phyloP scores from a whole-genome alignment of 2,888 invertebrate species.

The Sarcophaga rosellei region DNA sequence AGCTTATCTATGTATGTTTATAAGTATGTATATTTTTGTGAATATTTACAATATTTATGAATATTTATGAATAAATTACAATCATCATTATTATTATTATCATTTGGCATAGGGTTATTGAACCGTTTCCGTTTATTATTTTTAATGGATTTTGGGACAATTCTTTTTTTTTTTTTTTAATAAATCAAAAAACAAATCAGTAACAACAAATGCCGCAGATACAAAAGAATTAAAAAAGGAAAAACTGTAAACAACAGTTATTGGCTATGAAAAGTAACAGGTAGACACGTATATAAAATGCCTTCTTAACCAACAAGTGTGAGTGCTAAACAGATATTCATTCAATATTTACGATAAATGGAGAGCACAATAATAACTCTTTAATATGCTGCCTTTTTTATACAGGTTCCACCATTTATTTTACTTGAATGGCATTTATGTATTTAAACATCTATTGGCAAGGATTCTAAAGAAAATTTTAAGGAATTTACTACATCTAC shows the following conservation, averaged over 20 bases:
- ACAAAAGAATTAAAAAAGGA: background rate
- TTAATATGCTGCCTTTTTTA: background rate
- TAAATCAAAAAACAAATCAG: slow-evolving; percentile 4
- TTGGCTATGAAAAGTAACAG: slow-evolving; percentile 13
- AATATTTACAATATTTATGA: background rate
- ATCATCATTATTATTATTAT: slow-evolving; percentile 11
- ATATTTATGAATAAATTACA: slow-evolving; percentile 26
- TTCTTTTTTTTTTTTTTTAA: slow-evolving; percentile 2
- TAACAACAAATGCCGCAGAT: background rate
- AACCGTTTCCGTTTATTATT: slow-evolving; percentile 36
- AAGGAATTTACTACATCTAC: too few relatives aligned
- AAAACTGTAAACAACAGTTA: background rate
- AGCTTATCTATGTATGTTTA: background rate
- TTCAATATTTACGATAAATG: background rate
- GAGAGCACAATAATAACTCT: too few relatives aligned
- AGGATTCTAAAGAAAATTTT: too few relatives aligned
- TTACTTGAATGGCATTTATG: background rate
- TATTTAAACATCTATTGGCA: background rate
- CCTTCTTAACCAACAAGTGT: background rate
- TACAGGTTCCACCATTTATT: background rate
- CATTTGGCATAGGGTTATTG: slow-evolving; percentile 24
- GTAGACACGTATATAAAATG: background rate
- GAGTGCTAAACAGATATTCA: background rate
- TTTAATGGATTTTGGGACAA: slow-evolving; percentile 26
- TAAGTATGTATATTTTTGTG: too few relatives aligned